These are phyloP conservation scores for Hemicrepidius hirtus DNA, from an alignment of 2,888 invertebrate species.

Conservation along the genomic window DNA sequence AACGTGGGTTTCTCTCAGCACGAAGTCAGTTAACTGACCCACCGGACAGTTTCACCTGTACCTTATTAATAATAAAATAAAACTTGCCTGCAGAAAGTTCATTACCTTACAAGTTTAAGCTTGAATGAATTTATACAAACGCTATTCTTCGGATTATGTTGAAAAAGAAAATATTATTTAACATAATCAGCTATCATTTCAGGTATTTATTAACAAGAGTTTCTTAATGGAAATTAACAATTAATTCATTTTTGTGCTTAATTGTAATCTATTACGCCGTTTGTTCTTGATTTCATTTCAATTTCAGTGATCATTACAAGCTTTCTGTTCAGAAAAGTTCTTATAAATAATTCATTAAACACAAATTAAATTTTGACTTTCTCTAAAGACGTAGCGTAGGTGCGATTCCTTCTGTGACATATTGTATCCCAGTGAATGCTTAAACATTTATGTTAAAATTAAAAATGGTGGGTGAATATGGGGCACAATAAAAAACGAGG, in stretches of 20 bases:
- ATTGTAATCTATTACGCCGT: too few species aligned
- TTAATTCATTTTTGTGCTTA: too few species aligned
- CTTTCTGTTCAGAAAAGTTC: too few species aligned
- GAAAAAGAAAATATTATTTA: background rate
- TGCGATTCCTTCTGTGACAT: background rate
- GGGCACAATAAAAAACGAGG: conserved; percentile 4
- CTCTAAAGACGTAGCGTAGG: background rate
- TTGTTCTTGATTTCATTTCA: too few species aligned
- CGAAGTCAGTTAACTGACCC: conserved; percentile 36
- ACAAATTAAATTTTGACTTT: background rate
- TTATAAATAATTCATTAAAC: too few species aligned
- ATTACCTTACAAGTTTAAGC: background rate
- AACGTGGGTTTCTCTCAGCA: conserved; percentile 43
- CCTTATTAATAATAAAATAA: conserved; percentile 9
- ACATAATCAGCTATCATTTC: background rate
- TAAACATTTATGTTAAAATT: background rate
- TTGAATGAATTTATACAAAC: background rate
- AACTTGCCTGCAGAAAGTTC: background rate
- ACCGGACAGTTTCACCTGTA: conserved; percentile 38
- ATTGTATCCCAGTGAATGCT: background rate
- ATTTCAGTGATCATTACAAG: too few species aligned
- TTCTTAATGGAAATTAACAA: too few species aligned
- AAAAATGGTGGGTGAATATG: background rate
- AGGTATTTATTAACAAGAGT: too few species aligned
- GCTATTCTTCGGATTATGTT: background rate